Base-by-base conservation (phyloP, 2,888 invertebrate genomes). In the Liodrosophila aerea region DNA sequence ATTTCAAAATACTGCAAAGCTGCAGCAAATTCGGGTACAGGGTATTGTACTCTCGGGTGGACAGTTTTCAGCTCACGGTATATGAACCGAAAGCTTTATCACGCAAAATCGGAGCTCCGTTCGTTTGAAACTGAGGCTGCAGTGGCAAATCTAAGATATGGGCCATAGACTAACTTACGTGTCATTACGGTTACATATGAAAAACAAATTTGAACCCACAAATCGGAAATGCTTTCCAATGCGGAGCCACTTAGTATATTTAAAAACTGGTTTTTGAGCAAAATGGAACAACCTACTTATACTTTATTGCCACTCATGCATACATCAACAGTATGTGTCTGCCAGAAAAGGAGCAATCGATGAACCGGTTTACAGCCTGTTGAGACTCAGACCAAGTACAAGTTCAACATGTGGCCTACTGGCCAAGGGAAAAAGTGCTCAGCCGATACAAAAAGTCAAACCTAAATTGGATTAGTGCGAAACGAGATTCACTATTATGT, bases 211-310 rank as follows among this genome's bases (percentile, higher is more conserved):
- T 39, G 15, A 5, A 34, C 45, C 29, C 7, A 15, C 15, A 37
- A 37, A 56, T 61, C 61, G 57, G 62, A 53, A 66, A 62, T 62
- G 62, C 56, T 57, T 37, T 7, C 9, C 50, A 39, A 27, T 22
- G 63, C 52, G 60, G 58, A 43, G 47, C 47, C 57, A 4, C 40
- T 40, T 30, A 9, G 27, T 11, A 30, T 34, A 53, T 22, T 22
- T 22, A 8, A 43, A 83, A 80, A 85, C 85, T 85, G 78, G 78
- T 85, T 85, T 67, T 43, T 36, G 57, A 69, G 71, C 57, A 78
- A 80, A 77, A 85, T 80, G 78, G 78, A 80, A 80, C 82, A 80
- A 82, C 78, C 85, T 82, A 85, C 82, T 66, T 66, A 12, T 46
- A 61, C 82, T 74, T 85, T 81, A 83, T 73, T 78, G 84, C 84